These are phyloP conservation scores for Pycnonotus jocosus DNA, from an alignment of 2,113 vertebrate species.

Conservation along the genomic window DNA sequence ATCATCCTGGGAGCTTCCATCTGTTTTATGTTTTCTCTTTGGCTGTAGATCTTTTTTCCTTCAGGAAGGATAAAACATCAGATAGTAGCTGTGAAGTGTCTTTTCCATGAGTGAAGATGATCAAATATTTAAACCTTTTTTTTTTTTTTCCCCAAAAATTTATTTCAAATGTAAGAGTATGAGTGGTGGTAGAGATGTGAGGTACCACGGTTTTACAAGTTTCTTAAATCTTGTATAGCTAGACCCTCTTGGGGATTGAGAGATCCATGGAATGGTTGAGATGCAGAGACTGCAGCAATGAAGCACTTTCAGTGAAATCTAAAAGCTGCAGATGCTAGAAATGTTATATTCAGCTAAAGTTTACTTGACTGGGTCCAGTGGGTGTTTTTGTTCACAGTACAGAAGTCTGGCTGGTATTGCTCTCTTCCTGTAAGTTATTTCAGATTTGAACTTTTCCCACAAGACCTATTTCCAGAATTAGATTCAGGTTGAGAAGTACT, in stretches of 20 bases:
- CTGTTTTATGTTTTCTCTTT: neutral
- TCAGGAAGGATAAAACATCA: neutral
- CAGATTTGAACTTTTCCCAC: slow-evolving; percentile 19
- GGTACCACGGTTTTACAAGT: neutral
- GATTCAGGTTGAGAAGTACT: slow-evolving; percentile 6
- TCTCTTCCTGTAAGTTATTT: slow-evolving; percentile 32
- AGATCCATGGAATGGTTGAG: neutral
- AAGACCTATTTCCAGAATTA: slow-evolving; percentile 34
- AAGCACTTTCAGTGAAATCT: neutral
- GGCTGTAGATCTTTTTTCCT: neutral
- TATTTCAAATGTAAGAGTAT: neutral
- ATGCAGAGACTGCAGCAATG: neutral
- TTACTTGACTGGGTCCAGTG: neutral
- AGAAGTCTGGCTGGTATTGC: neutral
- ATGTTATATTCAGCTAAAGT: neutral
- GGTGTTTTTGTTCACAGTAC: slow-evolving; percentile 1
- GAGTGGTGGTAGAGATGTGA: neutral
- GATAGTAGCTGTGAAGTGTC: neutral
- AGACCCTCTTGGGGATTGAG: neutral
- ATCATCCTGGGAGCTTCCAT: neutral
- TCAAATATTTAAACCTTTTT: neutral
- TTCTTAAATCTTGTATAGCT: neutral
- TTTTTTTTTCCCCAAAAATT: neutral
- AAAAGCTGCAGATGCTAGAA: neutral
- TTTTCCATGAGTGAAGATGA: neutral